A percentile compares a stretch with the other conserved stretches of the same genome.
These are phyloP conservation scores for Dryoscopus gambensis DNA, from an alignment of 2,113 vertebrate species.

Conservation along the genomic window DNA sequence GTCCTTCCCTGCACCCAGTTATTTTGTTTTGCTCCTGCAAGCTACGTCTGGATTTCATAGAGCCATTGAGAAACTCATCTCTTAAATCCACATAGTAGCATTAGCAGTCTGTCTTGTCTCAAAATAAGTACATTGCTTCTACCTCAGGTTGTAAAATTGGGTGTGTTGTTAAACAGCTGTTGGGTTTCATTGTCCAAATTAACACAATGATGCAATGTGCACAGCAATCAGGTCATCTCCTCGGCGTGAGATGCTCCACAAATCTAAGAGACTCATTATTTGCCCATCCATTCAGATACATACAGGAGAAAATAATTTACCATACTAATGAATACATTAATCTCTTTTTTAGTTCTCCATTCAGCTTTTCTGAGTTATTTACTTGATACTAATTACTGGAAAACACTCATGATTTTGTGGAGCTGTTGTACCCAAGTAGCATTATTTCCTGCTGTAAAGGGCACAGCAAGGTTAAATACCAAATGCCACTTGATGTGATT, in stretches of 20 bases:
- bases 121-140: background rate
- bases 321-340: background rate
- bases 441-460: background rate
- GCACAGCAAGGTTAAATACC: background rate
- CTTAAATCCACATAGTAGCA: background rate
- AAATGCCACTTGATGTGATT: background rate
- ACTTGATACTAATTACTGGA: background rate
- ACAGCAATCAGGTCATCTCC: background rate
- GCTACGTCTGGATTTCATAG: background rate
- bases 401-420: background rate
- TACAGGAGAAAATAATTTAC: background rate
- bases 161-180: background rate
- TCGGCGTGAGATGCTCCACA: background rate
- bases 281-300: background rate
- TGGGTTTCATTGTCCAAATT: background rate
- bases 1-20: background rate
- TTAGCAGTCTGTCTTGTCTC: background rate
- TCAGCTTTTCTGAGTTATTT: background rate
- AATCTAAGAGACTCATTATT: background rate
- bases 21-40: background rate
- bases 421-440: background rate
- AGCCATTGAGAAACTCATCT: background rate
- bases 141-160: background rate
- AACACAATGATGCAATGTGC: background rate
- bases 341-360: background rate